Percentiles rank a stretch among this genome's conserved stretches.
phyloP scores from a whole-genome alignment of 2,888 invertebrate genomes.

The Andrena chrysosceles region DNA sequence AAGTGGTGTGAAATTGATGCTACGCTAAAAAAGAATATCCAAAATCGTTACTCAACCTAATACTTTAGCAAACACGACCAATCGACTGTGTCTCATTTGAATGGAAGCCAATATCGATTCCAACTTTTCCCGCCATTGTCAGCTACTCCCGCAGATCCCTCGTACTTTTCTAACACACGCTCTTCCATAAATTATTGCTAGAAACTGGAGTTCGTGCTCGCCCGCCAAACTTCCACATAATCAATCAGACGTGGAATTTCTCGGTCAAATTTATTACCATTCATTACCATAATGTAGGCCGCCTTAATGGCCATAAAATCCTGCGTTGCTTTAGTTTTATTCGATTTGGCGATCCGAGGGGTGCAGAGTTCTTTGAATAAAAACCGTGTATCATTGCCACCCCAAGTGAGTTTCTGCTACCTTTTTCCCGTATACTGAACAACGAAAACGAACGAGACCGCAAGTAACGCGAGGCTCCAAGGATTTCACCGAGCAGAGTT shows the following conservation, averaged over 20 bases:
- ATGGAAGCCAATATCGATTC: constrained; percentile 27
- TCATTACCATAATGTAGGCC: constrained; percentile 1
- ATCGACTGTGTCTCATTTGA: constrained; percentile 18
- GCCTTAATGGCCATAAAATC: constrained; percentile 33
- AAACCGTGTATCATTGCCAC: constrained; percentile 40
- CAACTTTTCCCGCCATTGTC: neutral
- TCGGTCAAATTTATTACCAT: neutral
- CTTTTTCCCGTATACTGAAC: neutral
- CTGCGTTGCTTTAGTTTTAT: constrained; percentile 22
- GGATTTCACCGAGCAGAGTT: constrained; percentile 32
- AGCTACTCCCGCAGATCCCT: neutral
- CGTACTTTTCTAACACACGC: constrained; percentile 4
- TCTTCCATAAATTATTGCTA: constrained; percentile 10
- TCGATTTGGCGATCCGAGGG: neutral
- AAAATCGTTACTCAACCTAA: neutral
- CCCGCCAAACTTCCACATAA: neutral
- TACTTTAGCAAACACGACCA: neutral
- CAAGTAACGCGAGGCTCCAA: constrained; percentile 49
- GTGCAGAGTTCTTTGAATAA: constrained; percentile 5
- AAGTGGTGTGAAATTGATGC: no score
- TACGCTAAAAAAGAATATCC: neutral
- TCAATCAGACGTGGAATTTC: neutral
- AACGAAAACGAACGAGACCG: constrained; percentile 18
- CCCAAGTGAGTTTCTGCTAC: neutral
- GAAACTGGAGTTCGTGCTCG: neutral